These are phyloP conservation scores for Cyrtorhinus lividipennis DNA, from an alignment of 1,140 invertebrate genomes.

Conservation along the genomic window DNA sequence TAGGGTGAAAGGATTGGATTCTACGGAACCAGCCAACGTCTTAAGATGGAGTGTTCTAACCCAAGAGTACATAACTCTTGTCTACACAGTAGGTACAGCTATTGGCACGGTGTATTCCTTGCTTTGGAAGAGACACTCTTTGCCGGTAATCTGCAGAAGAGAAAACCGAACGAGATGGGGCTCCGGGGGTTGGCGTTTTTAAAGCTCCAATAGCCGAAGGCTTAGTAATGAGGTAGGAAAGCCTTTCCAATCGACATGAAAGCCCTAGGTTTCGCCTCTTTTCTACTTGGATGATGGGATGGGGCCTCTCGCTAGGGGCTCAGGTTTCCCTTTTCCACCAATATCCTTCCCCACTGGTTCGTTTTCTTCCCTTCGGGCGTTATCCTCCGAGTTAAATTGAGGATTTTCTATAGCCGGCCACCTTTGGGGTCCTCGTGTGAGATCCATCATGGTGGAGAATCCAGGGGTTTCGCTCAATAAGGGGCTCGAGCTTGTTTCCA, in stretches of 20 bases:
- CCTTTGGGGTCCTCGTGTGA: background rate
- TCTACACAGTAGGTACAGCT: too few relatives aligned
- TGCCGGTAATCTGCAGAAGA: too few relatives aligned
- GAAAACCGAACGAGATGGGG: too few relatives aligned
- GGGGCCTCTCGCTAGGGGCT: background rate
- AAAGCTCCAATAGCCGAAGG: background rate
- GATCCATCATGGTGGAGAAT: background rate
- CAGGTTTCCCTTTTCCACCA: background rate
- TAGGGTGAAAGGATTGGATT: too few relatives aligned
- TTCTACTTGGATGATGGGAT: background rate
- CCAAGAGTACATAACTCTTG: too few relatives aligned
- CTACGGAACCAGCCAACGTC: too few relatives aligned
- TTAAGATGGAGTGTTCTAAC: too few relatives aligned
- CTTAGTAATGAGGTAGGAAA: background rate
- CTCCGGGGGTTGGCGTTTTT: too few relatives aligned
- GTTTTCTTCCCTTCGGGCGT: background rate
- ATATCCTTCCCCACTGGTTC: background rate
- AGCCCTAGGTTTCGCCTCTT: background rate
- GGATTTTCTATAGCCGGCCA: background rate
- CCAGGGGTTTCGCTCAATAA: background rate
- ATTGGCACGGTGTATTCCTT: too few relatives aligned
- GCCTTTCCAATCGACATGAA: background rate
- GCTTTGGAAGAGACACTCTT: too few relatives aligned
- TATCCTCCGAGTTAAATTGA: background rate
- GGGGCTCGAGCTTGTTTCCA: background rate